Percentiles rank a stretch among this genome's conserved stretches.
phyloP scores from a whole-genome alignment of 2,113 vertebrate species.

The Herpetotheres cachinnans region DNA sequence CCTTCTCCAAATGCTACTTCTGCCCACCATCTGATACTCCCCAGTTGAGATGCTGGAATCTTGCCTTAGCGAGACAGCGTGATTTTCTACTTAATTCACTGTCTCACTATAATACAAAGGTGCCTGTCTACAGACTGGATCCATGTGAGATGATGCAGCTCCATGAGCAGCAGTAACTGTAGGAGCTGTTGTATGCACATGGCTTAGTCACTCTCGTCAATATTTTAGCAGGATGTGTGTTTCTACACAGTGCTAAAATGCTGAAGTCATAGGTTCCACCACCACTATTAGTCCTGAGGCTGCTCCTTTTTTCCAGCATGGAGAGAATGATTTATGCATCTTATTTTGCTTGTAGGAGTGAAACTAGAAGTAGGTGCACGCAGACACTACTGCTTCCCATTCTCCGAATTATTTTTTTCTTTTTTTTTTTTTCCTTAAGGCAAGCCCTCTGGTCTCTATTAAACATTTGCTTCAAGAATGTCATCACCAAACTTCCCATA shows the following conservation, averaged over 20 bases:
- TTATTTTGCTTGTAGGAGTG: neutral
- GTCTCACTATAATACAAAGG: neutral
- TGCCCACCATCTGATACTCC: neutral
- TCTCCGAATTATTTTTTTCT: neutral
- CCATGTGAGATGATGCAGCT: accelerated
- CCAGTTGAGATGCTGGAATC: neutral
- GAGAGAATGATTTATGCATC: neutral
- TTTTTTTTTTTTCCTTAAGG: neutral
- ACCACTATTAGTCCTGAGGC: neutral
- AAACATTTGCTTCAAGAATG: neutral
- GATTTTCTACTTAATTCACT: neutral
- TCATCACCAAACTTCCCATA: neutral
- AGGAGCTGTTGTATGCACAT: neutral
- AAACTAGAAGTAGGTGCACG: neutral
- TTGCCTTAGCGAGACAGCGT: neutral
- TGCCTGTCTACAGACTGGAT: neutral
- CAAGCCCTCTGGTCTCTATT: neutral
- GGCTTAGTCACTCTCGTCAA: neutral
- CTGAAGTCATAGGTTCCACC: neutral
- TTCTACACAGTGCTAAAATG: neutral
- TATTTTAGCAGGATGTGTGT: neutral
- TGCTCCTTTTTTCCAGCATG: neutral
- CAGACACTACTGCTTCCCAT: neutral
- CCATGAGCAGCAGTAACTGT: neutral
- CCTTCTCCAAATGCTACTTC: neutral